Evolutionary conservation across 2,888 invertebrate genomes (phyloP).

Genomic region (Melipona bicolor): DNA sequence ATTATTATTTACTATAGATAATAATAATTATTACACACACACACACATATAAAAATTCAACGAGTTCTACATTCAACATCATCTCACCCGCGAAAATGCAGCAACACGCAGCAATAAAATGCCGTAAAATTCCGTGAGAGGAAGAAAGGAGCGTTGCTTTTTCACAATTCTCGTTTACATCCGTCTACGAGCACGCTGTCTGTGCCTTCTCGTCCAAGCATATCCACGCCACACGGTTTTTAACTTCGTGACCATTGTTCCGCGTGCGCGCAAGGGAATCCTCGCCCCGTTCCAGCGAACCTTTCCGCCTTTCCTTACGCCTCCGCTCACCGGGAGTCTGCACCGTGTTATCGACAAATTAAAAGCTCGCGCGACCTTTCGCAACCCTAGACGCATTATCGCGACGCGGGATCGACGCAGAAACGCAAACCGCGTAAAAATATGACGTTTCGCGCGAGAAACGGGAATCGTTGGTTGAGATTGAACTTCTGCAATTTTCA

Average conservation of each 20-base stretch:
- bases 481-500: conserved; percentile 28
- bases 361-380: conserved; percentile 33
- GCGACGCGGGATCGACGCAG: conserved; percentile 13
- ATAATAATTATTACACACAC: too few relatives aligned
- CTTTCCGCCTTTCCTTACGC: conserved; percentile 16
- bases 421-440: background rate
- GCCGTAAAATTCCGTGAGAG: too few relatives aligned
- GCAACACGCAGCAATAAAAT: too few relatives aligned
- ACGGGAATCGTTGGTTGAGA: conserved; percentile 21
- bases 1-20: too few relatives aligned
- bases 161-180: too few relatives aligned
- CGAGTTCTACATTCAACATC: too few relatives aligned
- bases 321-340: background rate
- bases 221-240: conserved; percentile 30
- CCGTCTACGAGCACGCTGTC: too few relatives aligned
- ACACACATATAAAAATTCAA: too few relatives aligned
- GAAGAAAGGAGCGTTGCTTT: too few relatives aligned
- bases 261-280: conserved; percentile 31
- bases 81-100: too few relatives aligned
- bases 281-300: conserved; percentile 1
- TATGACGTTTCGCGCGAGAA: conserved; percentile 35
- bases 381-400: conserved; percentile 26
- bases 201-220: too few relatives aligned
- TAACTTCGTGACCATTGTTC: conserved; percentile 51
- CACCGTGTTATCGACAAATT: conserved; percentile 37